Evolutionary conservation across 2,797 vertebrate genomes (phyloP), one percentile per base, ranked within the genome.

Genomic region (Acridotheres tristis): DNA sequence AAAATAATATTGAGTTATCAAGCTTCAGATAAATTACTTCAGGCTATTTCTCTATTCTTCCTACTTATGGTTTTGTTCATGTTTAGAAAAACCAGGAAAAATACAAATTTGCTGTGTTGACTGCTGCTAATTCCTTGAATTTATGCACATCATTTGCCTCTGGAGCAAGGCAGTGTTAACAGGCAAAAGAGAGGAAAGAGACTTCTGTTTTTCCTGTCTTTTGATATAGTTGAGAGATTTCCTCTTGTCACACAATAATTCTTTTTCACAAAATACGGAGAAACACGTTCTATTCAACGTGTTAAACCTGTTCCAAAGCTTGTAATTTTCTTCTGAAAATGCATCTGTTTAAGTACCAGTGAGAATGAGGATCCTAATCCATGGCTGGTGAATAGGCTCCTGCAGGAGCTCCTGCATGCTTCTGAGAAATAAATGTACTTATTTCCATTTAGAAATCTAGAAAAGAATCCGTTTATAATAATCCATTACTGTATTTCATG

Each of bases 311-410:
- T 75, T 78, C 58, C 74, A 76, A 88, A 92, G 42, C 77, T 75
- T 82, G 71, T 59, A 14, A 83, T 73, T 95, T 92, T 43, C 68
- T 66, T 82, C 48, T 82, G 53, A 43, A 85, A 87, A 84, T 82
- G 79, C 40, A 88, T 86, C 61, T 95, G 74, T 94, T 96, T 83
- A 85, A 96, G 80, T 43, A 79, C 38, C 59, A 82, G 45, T 77
- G 65, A 94, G 91, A 83, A 92, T 65, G 50, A 93, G 50, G 62
- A 78, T 88, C 47, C 72, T 93, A 57, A 80, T 69, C 53, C 51
- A 61, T 14, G 73, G 26, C 81, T 90, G 80, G 34, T 90, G 54
- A 86, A 85, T 63, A 80, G 73, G 40, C 51, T 72, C n/a, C 75
- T 47, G 7, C 13, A 51, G 76, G 48, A 75, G 43, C 48, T 92